These are phyloP conservation scores for Nomada ferruginata DNA, from an alignment of 2,888 invertebrate species.

Conservation along the genomic window DNA sequence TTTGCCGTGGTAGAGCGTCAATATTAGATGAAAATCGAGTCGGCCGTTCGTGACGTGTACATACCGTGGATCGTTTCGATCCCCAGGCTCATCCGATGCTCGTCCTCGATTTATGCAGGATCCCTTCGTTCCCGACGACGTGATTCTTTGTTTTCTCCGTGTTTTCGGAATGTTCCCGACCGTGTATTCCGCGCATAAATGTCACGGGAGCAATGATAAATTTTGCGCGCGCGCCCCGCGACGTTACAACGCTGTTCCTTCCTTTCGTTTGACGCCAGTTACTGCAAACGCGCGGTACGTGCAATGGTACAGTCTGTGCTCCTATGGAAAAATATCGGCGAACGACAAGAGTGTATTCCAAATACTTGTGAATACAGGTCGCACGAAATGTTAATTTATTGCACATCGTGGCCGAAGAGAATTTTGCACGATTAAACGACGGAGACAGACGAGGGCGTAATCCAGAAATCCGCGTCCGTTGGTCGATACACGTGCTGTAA, in stretches of 20 bases:
- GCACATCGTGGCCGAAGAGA: neutral
- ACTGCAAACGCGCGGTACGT: constrained; percentile 6
- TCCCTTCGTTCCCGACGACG: neutral
- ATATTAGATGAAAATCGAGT: constrained; percentile 70
- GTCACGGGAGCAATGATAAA: constrained; percentile 57
- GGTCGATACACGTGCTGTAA: constrained; percentile 36
- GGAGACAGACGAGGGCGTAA: neutral
- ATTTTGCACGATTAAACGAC: neutral
- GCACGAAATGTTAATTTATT: too few relatives aligned
- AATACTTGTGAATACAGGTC: too few relatives aligned
- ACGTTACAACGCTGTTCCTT: constrained; percentile 12
- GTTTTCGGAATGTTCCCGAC: constrained; percentile 34
- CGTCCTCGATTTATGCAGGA: constrained; percentile 44
- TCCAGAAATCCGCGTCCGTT: constrained; percentile 22
- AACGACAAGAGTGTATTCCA: too few relatives aligned
- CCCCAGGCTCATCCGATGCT: constrained; percentile 25
- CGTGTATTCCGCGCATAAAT: constrained; percentile 46
- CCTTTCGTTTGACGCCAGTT: neutral
- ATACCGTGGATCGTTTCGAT: constrained; percentile 10
- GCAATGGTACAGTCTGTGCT: neutral
- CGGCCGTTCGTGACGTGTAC: constrained; percentile 1
- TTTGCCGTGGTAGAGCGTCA: constrained; percentile 59
- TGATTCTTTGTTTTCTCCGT: constrained; percentile 35
- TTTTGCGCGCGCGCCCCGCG: constrained; percentile 15
- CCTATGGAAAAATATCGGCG: too few relatives aligned